Evolutionary conservation across 2,113 vertebrate species (phyloP), one percentile per base, ranked within the genome.

Genomic region (Orientallactaga bullata): DNA sequence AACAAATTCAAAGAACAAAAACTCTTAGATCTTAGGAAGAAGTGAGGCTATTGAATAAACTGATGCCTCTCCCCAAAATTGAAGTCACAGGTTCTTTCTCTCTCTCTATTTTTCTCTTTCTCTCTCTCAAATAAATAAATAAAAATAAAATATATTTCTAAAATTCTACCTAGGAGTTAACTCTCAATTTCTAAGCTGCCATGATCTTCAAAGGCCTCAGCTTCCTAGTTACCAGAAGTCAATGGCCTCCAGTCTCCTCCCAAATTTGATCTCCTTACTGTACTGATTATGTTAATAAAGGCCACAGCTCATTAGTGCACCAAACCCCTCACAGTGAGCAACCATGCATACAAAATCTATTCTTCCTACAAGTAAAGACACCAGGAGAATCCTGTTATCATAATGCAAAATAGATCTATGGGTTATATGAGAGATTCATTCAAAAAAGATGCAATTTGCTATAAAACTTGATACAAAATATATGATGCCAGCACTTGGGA

Each of bases 371-470:
- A 37, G 58, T 32, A 65, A 69, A 76, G 26, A 79, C 61, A 63
- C 39, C 28, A 76, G 32, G 37, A 55, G 74, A 65, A 76, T 17
- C 61, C n/a, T 77, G 51, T 63, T 88, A 69, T 10, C 76, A 32
- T 61, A 69, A 77, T 9, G 9, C n/a, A 26, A 58, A n/a, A n/a
- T 77, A 91, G 39, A 83, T 17, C 82, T 60, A 58, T 21, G 35
- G 28, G 23, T 42, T 78, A 82, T 35, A 3, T 83, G 30, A n/a
- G 7, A 55, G 28, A 72, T 72, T 63, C 72, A n/a, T 51, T 84
- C n/a, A 88, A 74, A 89, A 30, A 89, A 85, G 37, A 85, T 16
- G 68, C 4, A 89, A 72, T 60, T 92, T 85, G 15, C 37, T 73
- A 0, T 35, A 85, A 80, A 30, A n/a, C n/a, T n/a, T 74, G 7